Conservation (phyloP, 1,140 invertebrate genomes). For the Heterodera schachtii region DNA sequence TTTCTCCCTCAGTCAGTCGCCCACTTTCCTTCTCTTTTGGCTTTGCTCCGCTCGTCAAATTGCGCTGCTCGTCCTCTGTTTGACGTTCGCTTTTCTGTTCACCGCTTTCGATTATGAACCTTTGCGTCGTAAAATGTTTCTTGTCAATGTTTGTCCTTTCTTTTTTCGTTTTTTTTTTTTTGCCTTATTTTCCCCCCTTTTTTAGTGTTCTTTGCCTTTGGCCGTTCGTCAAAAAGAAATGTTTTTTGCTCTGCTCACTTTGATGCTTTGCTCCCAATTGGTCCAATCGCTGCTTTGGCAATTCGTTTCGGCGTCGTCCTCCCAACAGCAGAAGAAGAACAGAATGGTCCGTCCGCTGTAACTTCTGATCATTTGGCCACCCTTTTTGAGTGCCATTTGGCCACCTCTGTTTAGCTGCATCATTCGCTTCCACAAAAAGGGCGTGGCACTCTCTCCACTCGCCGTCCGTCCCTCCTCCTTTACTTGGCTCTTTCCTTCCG, state of each 20-base stretch:
- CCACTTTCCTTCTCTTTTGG: not conserved
- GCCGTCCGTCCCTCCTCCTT: conserved; percentile 9
- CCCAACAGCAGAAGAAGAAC: not conserved
- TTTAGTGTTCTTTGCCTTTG: conserved; percentile 32
- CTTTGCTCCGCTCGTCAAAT: conserved; percentile 23
- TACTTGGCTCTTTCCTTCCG: conserved; percentile 22
- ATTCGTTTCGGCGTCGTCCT: conserved; percentile 3
- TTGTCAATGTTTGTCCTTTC: conserved; percentile 20
- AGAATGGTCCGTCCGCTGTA: conserved; percentile 5
- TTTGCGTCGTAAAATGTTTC: not conserved
- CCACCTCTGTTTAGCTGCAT: too few relatives aligned
- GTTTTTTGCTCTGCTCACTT: conserved; percentile 11
- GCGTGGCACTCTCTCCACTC: not conserved
- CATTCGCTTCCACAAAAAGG: too few relatives aligned
- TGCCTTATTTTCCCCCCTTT: not conserved
- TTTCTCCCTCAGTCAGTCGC: not conserved
- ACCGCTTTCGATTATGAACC: conserved; percentile 32
- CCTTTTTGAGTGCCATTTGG: too few relatives aligned
- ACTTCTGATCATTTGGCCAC: too few relatives aligned
- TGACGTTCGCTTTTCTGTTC: conserved; percentile 34
- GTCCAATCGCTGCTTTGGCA: conserved; percentile 19
- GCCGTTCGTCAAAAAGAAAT: conserved; percentile 34
- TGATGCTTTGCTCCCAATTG: conserved; percentile 19
- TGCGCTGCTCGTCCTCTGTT: conserved; percentile 23
- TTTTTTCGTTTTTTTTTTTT: not conserved